Evolutionary conservation across 2,113 vertebrate genomes (phyloP), one percentile per base, ranked within the genome.

Genomic region (Grallaria varia): DNA sequence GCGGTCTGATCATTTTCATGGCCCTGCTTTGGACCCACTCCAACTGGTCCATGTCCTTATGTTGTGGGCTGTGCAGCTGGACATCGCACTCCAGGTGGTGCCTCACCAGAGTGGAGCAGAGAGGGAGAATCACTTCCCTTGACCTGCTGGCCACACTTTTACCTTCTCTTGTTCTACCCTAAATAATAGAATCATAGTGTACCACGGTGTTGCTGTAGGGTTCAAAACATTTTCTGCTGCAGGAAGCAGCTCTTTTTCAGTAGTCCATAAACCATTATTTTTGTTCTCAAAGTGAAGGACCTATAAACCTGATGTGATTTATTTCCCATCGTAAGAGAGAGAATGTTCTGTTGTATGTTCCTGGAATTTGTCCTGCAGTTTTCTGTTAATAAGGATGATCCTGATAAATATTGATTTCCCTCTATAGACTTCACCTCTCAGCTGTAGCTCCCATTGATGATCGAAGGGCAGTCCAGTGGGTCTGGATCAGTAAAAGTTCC

Each of bases 1-100:
- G 0, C 14, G 23, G 11, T n/a, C 37, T 62, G 47, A 53, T 59
- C 1, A 5, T 58, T 45, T 81, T 45, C 0, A 0, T 58, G 47
- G 7, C 23, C 5, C 15, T 81, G 3, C 35, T 72, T 33, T 67
- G 40, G 5, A 62, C 33, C 7, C 2, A 2, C 18, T 59, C 21
- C 21, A 81, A 0, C 28, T 56, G 8, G 3, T 56, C 9, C 14
- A 17, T 4, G 4, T 33, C 10, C 15, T 4, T 40, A 5, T 14
- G 4, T 10, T 60, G 24, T 18, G 39, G 22, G 4, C 30, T 1
- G 10, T 0, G 2, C 16, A 63, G n/a, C 3, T 45, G 49, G 28
- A 39, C 1, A 4, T 19, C 52, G 37, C 1, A 33, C 13, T 40
- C 0, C 42, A 20, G n/a, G 22, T 18, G 7, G 7, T 28, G 7